phyloP scores from a whole-genome alignment of 2,113 vertebrate genomes.

The Centropus unirufus region DNA sequence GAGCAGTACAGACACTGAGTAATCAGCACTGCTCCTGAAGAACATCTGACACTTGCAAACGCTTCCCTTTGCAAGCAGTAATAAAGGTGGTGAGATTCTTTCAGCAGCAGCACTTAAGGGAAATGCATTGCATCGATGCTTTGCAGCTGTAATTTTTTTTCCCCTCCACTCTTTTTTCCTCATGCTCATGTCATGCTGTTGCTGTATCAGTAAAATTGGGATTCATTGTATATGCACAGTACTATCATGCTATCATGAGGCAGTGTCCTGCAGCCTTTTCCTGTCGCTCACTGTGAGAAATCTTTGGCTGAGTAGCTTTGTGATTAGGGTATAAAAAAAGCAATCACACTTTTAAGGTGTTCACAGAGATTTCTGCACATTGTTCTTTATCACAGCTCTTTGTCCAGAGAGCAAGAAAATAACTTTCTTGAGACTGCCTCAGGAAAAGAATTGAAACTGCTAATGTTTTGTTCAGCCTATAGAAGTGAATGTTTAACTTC shows the following conservation, averaged over 20 bases:
- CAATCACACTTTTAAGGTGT: neutral
- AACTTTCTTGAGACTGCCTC: neutral
- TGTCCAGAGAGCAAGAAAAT: neutral
- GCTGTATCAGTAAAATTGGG: neutral
- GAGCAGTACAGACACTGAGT: neutral
- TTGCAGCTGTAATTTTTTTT: neutral
- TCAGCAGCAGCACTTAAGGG: neutral
- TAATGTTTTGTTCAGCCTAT: neutral
- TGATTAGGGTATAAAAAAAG: neutral
- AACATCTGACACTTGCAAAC: neutral
- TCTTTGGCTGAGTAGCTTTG: neutral
- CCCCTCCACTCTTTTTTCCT: neutral
- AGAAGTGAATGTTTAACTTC: neutral
- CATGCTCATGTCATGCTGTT: neutral
- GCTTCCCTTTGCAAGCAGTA: neutral
- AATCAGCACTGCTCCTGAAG: neutral
- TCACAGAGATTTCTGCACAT: neutral
- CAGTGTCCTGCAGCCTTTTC: neutral
- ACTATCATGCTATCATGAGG: neutral
- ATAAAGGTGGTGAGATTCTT: neutral
- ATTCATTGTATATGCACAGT: neutral
- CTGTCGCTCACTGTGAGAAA: neutral
- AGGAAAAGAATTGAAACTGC: neutral
- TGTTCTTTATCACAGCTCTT: neutral
- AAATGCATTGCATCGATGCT: rapidly evolving